Evolutionary conservation across 2,888 invertebrate species (phyloP), one percentile per base, ranked within the genome.

Genomic region (Brachyopa scutellaris): DNA sequence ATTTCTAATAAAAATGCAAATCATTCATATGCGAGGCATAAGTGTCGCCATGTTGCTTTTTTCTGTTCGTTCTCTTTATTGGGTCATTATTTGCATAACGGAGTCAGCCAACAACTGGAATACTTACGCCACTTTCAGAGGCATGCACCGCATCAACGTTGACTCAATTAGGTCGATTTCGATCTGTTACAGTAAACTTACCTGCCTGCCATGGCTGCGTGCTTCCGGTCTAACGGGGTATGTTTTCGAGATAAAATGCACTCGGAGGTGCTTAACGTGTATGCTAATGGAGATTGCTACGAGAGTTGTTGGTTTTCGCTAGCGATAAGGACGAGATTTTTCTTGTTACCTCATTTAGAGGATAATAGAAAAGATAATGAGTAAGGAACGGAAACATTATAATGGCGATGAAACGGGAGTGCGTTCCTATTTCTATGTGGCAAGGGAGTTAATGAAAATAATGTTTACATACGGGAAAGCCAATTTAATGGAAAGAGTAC

Each of bases 151-250:
- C 21, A 13, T n/a, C 31, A 38, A 69, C 69, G 59, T 49, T 70
- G 80, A 76, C 80, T 80, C 80, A 82, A 82, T 77, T 82, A 77
- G 76, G 70, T 77, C 77, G 77, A 36, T 66, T 70, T 82, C 70
- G 74, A 77, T 82, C 70, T 64, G 49, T 66, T 67, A 51, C 51
- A 53, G n/a, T 59, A 31, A 64, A 51, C 55, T 47, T 45, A 74
- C 79, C 76, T 82, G 59, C 55, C 33, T 61, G 72, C 57, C 42
- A n/a, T n/a, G n/a, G n/a, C n/a, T n/a, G n/a, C n/a, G n/a, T 49
- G 38, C 53, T 72, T 67, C 73, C 38, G 38, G 47, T 45, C 61
- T 62, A 49, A 33, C 17, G 55, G 26, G 55, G 40, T 62, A 45
- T 64, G 47, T 59, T 33, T 40, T 55, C 55, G 36, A 69, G 74